Conservation (phyloP, 2,113 vertebrate species). For the Sigmodon hispidus region DNA sequence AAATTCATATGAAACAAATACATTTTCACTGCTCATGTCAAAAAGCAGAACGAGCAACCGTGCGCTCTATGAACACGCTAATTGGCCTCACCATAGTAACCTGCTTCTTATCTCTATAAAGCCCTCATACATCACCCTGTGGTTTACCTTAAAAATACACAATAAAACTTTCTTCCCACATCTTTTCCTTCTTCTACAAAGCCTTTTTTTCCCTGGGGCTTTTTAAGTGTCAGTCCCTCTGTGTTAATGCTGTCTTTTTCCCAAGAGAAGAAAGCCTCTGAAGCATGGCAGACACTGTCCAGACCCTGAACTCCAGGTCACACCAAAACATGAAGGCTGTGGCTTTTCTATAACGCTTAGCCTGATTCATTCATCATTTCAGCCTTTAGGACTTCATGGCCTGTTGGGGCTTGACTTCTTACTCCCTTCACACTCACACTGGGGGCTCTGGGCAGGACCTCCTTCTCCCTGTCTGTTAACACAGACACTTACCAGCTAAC, state of each 20-base stretch:
- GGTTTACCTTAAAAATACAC: background rate
- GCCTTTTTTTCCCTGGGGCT: background rate
- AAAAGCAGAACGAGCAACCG: background rate
- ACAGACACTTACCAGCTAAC: background rate
- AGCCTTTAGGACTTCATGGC: background rate
- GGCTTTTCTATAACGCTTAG: background rate
- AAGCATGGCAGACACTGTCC: background rate
- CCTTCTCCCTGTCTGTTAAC: background rate
- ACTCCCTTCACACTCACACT: background rate
- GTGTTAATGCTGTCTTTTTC: background rate
- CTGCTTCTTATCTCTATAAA: background rate
- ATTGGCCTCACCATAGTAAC: background rate
- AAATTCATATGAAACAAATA: background rate
- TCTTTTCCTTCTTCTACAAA: background rate
- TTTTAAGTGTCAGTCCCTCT: background rate
- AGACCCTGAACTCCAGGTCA: background rate
- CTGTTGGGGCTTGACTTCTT: background rate
- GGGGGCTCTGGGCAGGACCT: too few relatives aligned
- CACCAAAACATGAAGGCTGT: background rate
- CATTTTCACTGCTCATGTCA: background rate
- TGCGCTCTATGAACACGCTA: background rate
- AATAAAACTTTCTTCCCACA: background rate
- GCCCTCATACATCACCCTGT: background rate
- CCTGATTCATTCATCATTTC: background rate
- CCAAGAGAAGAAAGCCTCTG: background rate